Evolutionary conservation across 1,140 invertebrate species (phyloP), one percentile per base, ranked within the genome.

Genomic region (Lucilia sericata): DNA sequence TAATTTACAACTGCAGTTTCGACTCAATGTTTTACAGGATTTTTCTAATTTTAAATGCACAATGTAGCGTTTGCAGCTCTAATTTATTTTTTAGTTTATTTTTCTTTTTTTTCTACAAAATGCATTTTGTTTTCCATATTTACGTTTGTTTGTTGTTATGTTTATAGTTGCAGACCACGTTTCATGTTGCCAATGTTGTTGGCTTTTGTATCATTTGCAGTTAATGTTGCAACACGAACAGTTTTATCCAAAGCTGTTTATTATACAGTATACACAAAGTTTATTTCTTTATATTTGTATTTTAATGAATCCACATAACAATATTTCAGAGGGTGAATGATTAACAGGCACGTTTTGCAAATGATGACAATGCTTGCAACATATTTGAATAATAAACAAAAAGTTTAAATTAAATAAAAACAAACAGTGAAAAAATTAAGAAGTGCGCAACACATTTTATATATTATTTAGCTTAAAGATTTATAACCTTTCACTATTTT

Each of bases 191-290:
- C 75, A 5, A 19, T 78, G 74, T 78, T 47, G 75, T 10, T 34
- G 75, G 75, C 34, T 78, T 78, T 78, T n/a, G 34, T 78, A 78
- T 78, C 75, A 78, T 42, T 78, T 78, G 75, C 36, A 78, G 75
- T 78, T 78, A 78, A 78, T 78, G 75, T 78, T 78, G 75, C 42
- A 19, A 78, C 75, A 78, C 75, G 75, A 42, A 47, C 75, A 78
- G n/a, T 78, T 78, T 78, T 42, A 42, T 47, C 47, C 36, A 78
- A 78, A 78, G 17, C 42, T 78, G 34, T 36, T 78, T 34, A 76
- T 30, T 30, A 76, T 36, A 55, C 12, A 30, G 25, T 3, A 30
- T 30, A 30, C 25, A 30, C 25, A 30, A 30, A 30, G 25, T 30
- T 30, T 30, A 42, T 42, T 42, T 42, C 36, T 42, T 42, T 42